Percentiles rank a stretch among this genome's conserved stretches.
phyloP scores from a whole-genome alignment of 2,888 invertebrate genomes.

The Dexiosoma caninum region DNA sequence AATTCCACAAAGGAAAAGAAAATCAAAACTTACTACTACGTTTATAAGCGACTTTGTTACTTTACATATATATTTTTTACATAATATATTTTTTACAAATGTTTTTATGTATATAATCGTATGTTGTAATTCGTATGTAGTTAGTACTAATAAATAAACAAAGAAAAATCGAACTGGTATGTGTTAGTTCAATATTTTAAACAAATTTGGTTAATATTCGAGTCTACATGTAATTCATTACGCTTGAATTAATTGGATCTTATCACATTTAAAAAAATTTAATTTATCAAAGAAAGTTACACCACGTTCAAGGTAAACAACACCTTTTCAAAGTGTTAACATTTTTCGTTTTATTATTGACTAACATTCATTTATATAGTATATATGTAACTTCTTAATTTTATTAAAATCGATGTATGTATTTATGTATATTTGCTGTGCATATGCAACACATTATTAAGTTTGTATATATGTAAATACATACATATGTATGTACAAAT shows the following conservation, averaged over 20 bases:
- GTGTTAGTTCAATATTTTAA: constrained; percentile 72
- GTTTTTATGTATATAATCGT: not conserved
- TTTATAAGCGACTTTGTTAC: not conserved
- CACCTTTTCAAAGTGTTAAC: not conserved
- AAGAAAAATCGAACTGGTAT: constrained; percentile 68
- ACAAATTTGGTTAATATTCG: constrained; percentile 20
- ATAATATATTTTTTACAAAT: constrained; percentile 7
- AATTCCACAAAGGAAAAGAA: not conserved
- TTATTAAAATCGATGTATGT: too few species aligned
- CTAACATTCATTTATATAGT: not conserved
- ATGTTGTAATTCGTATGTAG: not conserved
- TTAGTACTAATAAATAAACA: constrained; percentile 37
- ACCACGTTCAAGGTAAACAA: not conserved
- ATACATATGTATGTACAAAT: not conserved
- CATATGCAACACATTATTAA: too few species aligned
- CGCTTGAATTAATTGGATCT: not conserved
- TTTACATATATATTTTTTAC: not conserved
- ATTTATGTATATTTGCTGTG: too few species aligned
- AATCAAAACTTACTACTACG: not conserved
- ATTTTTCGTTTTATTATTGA: not conserved
- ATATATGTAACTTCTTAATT: not conserved
- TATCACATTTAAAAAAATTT: not conserved
- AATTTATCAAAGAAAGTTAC: too few species aligned
- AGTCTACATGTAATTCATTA: not conserved
- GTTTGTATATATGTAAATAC: too few species aligned